phyloP scores from a whole-genome alignment of 2,888 invertebrate genomes.

The Pyrgus malvae region DNA sequence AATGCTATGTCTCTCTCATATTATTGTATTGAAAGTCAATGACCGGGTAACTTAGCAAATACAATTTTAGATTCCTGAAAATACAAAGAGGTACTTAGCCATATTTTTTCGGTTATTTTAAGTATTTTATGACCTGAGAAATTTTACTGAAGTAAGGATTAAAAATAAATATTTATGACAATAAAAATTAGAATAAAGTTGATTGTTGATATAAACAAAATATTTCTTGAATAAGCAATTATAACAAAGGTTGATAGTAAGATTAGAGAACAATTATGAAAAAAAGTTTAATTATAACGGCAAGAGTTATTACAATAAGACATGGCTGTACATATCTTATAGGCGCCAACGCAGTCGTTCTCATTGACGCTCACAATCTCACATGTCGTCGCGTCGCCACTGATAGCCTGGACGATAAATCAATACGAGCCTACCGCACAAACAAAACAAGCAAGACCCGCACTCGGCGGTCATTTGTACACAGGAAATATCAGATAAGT shows the following conservation, averaged over 20 bases:
- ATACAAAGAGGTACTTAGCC: too few species aligned
- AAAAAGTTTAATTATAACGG: not conserved
- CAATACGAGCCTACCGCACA: constrained; percentile 38
- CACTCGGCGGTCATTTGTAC: constrained; percentile 14
- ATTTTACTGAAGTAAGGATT: too few species aligned
- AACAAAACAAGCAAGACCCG: constrained; percentile 18
- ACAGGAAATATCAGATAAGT: constrained; percentile 15
- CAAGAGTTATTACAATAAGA: not conserved
- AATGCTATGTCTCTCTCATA: constrained; percentile 56
- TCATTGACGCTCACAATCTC: constrained; percentile 28
- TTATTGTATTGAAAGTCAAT: constrained; percentile 59
- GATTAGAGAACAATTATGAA: too few species aligned
- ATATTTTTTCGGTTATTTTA: too few species aligned
- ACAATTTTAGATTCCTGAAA: too few species aligned
- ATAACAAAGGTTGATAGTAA: too few species aligned
- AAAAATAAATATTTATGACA: too few species aligned
- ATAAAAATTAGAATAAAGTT: too few species aligned
- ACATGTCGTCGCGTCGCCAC: constrained; percentile 38
- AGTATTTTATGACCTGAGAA: too few species aligned
- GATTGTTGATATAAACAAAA: too few species aligned
- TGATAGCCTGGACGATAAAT: constrained; percentile 39
- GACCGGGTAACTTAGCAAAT: constrained; percentile 51
- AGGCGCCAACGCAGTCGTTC: constrained; percentile 38
- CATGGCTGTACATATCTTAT: constrained; percentile 29
- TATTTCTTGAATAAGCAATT: too few species aligned